Evolutionary conservation across 1,140 invertebrate genomes (phyloP).

Genomic region (Trigoniulus corallinus): DNA sequence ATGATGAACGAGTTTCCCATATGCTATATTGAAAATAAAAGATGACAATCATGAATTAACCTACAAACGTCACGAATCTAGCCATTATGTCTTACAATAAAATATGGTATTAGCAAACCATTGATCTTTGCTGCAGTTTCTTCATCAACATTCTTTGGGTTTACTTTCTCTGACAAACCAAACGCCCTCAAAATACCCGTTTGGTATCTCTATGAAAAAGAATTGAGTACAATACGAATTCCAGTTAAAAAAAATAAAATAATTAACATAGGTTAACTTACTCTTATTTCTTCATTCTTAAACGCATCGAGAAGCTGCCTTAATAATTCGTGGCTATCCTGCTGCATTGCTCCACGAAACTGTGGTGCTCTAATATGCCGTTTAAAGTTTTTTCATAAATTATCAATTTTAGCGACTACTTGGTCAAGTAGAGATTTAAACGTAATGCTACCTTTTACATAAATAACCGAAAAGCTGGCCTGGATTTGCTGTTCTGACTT

Average conservation of each 20-base stretch:
- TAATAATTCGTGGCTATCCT: slow-evolving; percentile 89
- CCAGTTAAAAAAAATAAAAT: slow-evolving; percentile 8
- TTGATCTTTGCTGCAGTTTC: slow-evolving; percentile 47
- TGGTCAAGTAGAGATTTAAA: background rate
- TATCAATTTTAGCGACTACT: too few relatives aligned
- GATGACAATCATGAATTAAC: too few relatives aligned
- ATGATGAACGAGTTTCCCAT: slow-evolving; percentile 60
- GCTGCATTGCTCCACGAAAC: slow-evolving; percentile 85
- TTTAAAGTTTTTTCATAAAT: too few relatives aligned
- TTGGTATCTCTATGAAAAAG: slow-evolving; percentile 48
- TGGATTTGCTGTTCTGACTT: slow-evolving; percentile 37
- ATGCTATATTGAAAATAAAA: too few relatives aligned
- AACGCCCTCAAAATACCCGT: slow-evolving; percentile 50
- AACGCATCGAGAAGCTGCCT: slow-evolving; percentile 73
- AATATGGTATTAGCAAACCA: slow-evolving; percentile 18
- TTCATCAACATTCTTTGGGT: slow-evolving; percentile 49
- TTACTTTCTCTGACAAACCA: slow-evolving; percentile 44
- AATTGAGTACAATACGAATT: background rate
- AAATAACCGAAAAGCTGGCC: slow-evolving; percentile 51
- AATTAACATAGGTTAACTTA: slow-evolving; percentile 10
- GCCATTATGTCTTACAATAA: background rate
- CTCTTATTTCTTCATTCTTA: slow-evolving; percentile 39
- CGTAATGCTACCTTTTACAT: slow-evolving; percentile 38
- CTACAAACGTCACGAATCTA: background rate
- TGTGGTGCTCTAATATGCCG: slow-evolving; percentile 35